Evolutionary conservation across 1,140 invertebrate species (phyloP).

Genomic region (Hypothenemus hampei): DNA sequence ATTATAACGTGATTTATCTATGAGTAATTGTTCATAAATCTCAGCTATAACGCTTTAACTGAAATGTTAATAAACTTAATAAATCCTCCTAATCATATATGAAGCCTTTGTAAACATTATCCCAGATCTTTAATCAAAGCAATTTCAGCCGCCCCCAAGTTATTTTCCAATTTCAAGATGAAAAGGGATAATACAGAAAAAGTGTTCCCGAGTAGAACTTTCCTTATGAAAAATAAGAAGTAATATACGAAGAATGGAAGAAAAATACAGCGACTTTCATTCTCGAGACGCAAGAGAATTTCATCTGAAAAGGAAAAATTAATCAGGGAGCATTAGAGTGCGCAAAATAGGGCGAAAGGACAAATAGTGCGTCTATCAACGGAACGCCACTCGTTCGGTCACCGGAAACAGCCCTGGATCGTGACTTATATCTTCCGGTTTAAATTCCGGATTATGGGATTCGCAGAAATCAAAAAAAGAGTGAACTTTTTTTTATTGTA

Average conservation of each 20-base stretch:
- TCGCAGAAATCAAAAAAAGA: no score
- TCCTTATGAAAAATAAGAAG: conserved; percentile 21
- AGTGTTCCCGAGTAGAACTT: conserved; percentile 9
- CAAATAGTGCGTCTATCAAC: conserved; percentile 17
- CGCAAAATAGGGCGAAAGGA: conserved; percentile 23
- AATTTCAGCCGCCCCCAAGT: background rate
- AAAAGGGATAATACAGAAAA: conserved; percentile 13
- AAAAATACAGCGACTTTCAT: conserved; percentile 17
- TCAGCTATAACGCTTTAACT: no score
- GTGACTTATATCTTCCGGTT: conserved; percentile 15
- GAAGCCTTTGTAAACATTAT: background rate
- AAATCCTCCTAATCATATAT: no score
- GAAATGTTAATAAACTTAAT: no score
- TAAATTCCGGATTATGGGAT: conserved; percentile 7
- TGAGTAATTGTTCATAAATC: no score
- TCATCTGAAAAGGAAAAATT: conserved; percentile 21
- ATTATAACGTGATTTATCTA: no score
- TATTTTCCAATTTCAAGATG: conserved; percentile 10
- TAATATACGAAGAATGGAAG: conserved; percentile 18
- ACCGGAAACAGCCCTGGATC: conserved; percentile 14
- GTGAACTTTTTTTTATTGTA: no score
- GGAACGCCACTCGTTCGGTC: conserved; percentile 12
- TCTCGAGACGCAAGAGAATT: conserved; percentile 15
- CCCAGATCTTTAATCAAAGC: background rate
- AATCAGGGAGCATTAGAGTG: conserved; percentile 22